These are phyloP conservation scores for Nomada fabriciana DNA, from an alignment of 2,888 invertebrate genomes.

Conservation along the genomic window DNA sequence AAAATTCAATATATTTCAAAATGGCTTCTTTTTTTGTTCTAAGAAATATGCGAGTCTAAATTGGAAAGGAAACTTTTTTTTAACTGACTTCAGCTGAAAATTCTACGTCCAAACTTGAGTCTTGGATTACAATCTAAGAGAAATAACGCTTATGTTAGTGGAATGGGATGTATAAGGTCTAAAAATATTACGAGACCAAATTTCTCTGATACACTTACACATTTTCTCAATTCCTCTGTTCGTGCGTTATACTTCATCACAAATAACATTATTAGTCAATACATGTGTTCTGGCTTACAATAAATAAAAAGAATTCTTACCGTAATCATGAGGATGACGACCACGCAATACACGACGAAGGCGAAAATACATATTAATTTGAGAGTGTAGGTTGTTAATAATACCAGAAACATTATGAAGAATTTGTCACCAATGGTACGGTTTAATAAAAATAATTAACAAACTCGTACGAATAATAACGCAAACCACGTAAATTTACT, in stretches of 20 bases:
- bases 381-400: conserved; percentile 68
- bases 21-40: not conserved
- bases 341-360: conserved; percentile 72
- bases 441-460: not conserved
- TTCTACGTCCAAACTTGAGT: not conserved
- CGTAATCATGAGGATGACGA: conserved; percentile 72
- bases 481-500: conserved; percentile 21
- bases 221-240: conserved; percentile 69
- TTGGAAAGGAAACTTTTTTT: not conserved
- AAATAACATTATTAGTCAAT: conserved; percentile 37
- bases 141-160: not conserved
- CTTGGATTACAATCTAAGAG: conserved; percentile 20
- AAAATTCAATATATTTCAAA: not conserved
- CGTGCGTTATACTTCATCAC: conserved; percentile 65
- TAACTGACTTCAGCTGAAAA: conserved; percentile 36
- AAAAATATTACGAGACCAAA: not conserved
- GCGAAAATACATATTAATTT: conserved; percentile 76
- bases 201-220: conserved; percentile 64
- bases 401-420: conserved; percentile 64
- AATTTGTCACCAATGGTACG: conserved; percentile 60
- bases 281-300: not conserved
- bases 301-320: conserved; percentile 62
- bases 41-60: not conserved
- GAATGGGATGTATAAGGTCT: not conserved
- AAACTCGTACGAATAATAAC: not conserved